phyloP scores from a whole-genome alignment of 2,888 invertebrate species.

The Eulithis prunata region DNA sequence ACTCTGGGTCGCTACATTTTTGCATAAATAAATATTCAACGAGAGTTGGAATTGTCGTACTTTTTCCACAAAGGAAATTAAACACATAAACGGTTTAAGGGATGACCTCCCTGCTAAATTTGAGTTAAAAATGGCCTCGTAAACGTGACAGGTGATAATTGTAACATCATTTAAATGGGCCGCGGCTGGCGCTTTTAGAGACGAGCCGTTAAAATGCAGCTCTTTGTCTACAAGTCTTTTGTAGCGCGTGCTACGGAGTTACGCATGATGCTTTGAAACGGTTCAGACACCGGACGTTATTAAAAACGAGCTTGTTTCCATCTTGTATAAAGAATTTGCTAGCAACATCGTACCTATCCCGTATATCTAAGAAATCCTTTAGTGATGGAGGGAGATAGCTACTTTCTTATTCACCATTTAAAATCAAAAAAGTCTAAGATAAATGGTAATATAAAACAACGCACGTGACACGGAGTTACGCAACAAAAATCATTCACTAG shows the following conservation, averaged over 20 bases:
- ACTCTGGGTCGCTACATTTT: conserved; percentile 8
- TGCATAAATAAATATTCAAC: conserved; percentile 19
- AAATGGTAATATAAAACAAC: conserved; percentile 13
- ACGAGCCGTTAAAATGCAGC: conserved; percentile 24
- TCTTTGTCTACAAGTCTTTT: conserved; percentile 40
- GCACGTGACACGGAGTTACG: conserved; percentile 27
- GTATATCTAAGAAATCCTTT: background rate
- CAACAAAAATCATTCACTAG: background rate
- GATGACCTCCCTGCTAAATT: conserved; percentile 37
- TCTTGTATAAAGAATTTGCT: background rate
- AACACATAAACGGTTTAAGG: conserved; percentile 36
- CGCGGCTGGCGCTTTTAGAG: conserved; percentile 3
- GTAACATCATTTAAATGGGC: conserved; percentile 32
- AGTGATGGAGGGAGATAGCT: no score
- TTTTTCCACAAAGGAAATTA: conserved; percentile 41
- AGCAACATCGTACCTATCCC: background rate
- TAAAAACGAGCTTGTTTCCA: background rate
- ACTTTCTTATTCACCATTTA: no score
- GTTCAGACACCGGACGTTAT: conserved; percentile 15
- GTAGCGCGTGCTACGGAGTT: conserved; percentile 33
- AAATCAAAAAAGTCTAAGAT: no score
- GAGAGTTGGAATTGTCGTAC: conserved; percentile 5
- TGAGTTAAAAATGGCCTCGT: conserved; percentile 33
- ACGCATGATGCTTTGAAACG: conserved; percentile 24
- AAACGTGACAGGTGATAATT: conserved; percentile 32